phyloP scores from a whole-genome alignment of 2,797 vertebrate species.

The Gymnopithys bicolor region DNA sequence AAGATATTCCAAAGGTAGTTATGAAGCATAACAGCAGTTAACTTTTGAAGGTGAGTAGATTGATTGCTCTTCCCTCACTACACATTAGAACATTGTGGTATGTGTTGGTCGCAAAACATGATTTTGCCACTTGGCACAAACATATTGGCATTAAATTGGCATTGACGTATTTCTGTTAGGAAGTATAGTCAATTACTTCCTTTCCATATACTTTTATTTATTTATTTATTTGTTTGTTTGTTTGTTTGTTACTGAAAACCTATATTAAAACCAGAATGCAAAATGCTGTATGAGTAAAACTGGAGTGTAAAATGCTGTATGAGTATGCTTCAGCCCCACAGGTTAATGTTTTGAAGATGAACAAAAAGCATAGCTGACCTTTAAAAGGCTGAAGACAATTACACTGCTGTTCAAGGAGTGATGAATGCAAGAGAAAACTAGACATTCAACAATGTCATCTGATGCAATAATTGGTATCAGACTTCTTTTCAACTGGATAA shows the following conservation, averaged over 20 bases:
- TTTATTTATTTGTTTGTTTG: neutral
- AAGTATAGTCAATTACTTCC: neutral
- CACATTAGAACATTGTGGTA: neutral
- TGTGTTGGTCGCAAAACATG: neutral
- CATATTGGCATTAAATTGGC: neutral
- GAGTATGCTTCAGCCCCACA: neutral
- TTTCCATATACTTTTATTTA: neutral
- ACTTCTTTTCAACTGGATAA: neutral
- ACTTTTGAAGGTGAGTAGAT: neutral
- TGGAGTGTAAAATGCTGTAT: neutral
- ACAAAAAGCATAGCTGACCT: neutral
- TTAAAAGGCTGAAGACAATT: neutral
- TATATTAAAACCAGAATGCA: neutral
- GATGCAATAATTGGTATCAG: neutral
- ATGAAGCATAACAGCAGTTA: neutral
- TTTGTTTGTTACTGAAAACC: neutral
- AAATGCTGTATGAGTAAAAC: neutral
- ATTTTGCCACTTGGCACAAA: conserved; percentile 16
- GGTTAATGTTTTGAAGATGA: neutral
- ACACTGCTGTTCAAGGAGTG: neutral
- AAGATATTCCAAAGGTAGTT: neutral
- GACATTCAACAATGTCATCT: neutral
- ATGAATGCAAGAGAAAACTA: neutral
- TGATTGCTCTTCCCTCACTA: neutral
- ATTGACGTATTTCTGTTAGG: neutral